Conservation (phyloP, 64 coral and sea anemone species). For the Montipora sp. region DNA sequence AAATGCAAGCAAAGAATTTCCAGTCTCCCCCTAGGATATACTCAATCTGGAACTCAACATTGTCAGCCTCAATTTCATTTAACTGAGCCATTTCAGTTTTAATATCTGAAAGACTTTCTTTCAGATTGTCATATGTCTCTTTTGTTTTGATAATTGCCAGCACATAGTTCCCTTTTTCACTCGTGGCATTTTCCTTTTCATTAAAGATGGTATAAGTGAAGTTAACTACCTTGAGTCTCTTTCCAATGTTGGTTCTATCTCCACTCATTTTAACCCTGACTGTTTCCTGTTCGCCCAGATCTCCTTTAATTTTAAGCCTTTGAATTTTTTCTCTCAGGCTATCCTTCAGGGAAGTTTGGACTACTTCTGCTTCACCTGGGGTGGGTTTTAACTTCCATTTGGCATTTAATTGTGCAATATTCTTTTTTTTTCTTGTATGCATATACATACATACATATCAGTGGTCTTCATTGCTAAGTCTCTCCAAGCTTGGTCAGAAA, state of each 20-base stretch:
- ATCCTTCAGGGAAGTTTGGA: background rate
- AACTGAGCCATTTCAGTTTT: conserved; percentile 13
- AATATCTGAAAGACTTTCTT: conserved; percentile 24
- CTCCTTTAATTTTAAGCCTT: background rate
- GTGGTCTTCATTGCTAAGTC: background rate
- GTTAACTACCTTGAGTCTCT: background rate
- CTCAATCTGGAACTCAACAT: background rate
- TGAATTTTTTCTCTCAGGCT: background rate
- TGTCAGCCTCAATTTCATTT: background rate
- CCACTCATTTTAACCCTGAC: background rate
- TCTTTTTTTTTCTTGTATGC: background rate
- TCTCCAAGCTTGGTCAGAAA: conserved; percentile 12
- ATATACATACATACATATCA: background rate
- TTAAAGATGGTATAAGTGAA: conserved; percentile 9
- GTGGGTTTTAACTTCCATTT: conserved; percentile 4
- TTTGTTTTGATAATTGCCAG: conserved; percentile 16
- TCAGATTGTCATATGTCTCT: conserved; percentile 11
- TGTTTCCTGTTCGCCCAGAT: background rate
- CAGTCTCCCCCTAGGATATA: conserved; percentile 15
- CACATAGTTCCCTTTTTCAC: conserved; percentile 16
- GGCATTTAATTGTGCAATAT: background rate
- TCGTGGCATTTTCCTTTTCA: conserved; percentile 6
- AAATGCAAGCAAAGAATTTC: background rate
- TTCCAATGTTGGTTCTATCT: background rate
- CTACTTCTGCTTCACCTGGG: conserved; percentile 1